Evolutionary conservation across 2,797 vertebrate species (phyloP).

Genomic region (Emys orbicularis): DNA sequence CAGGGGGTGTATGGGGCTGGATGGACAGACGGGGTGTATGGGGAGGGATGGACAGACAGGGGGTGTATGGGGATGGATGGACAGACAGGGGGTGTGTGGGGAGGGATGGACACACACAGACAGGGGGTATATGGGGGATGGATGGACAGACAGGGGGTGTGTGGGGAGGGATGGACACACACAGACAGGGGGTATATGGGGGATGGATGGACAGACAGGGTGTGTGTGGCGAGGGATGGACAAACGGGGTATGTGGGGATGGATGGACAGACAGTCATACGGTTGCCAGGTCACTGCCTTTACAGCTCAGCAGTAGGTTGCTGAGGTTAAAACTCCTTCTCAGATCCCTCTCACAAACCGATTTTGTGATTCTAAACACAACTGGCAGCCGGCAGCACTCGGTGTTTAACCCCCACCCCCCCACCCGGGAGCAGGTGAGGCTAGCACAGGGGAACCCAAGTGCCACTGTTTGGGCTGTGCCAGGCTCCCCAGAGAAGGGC

Average conservation of each 20-base stretch:
- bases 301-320: not conserved
- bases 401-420: not conserved
- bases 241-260: not conserved
- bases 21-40: too few species aligned
- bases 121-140: too few species aligned
- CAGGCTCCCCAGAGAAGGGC: fast-evolving
- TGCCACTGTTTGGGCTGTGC: not conserved
- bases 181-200: not conserved
- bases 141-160: too few species aligned
- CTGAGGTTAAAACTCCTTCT: not conserved
- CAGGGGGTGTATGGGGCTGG: too few species aligned
- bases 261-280: not conserved
- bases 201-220: not conserved
- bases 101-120: too few species aligned
- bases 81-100: too few species aligned
- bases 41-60: too few species aligned
- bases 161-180: not conserved
- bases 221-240: not conserved
- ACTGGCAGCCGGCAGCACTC: not conserved
- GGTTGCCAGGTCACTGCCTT: not conserved
- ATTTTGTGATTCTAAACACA: not conserved
- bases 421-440: fast-evolving
- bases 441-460: not conserved
- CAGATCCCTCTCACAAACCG: not conserved
- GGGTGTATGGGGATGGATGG: too few species aligned